These are phyloP conservation scores for Musca domestica DNA, from an alignment of 1,140 invertebrate genomes.

Conservation along the genomic window DNA sequence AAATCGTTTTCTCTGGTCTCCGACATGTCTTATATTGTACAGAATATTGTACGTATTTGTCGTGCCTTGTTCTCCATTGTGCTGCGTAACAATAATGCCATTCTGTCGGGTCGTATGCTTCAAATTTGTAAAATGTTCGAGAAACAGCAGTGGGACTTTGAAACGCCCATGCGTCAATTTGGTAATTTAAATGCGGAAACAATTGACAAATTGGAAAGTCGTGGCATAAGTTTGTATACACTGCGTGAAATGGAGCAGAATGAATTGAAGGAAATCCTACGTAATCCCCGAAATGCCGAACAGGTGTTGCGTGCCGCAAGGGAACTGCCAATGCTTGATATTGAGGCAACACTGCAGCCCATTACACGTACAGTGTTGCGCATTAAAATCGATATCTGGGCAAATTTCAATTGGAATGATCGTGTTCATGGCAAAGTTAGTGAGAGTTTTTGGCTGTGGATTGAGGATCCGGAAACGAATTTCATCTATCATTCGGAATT, in stretches of 20 bases:
- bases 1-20: conserved; percentile 89
- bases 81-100: conserved; percentile 82
- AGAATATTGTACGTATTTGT: conserved; percentile 89
- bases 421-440: conserved; percentile 81
- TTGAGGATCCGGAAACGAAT: conserved; percentile 92
- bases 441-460: conserved; percentile 97
- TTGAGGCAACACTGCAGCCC: conserved; percentile 86
- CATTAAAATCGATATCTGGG: conserved; percentile 77
- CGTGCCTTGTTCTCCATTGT: conserved; percentile 94
- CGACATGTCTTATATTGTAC: conserved; percentile 89
- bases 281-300: conserved; percentile 72
- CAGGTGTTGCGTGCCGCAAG: conserved; percentile 81
- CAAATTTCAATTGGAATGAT: conserved; percentile 91
- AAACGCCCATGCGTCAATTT: conserved; percentile 86
- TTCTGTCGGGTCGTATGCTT: conserved; percentile 80
- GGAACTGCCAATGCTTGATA: conserved; percentile 79
- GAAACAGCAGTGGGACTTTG: conserved; percentile 82
- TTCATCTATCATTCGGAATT: conserved; percentile 96
- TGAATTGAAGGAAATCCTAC: conserved; percentile 79
- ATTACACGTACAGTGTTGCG: conserved; percentile 91
- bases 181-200: conserved; percentile 73
- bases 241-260: conserved; percentile 82
- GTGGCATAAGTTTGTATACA: conserved; percentile 70
- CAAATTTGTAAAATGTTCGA: conserved; percentile 88
- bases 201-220: conserved; percentile 78